Conservation (phyloP, 1,140 invertebrate species). For the Laupala kohalensis region DNA sequence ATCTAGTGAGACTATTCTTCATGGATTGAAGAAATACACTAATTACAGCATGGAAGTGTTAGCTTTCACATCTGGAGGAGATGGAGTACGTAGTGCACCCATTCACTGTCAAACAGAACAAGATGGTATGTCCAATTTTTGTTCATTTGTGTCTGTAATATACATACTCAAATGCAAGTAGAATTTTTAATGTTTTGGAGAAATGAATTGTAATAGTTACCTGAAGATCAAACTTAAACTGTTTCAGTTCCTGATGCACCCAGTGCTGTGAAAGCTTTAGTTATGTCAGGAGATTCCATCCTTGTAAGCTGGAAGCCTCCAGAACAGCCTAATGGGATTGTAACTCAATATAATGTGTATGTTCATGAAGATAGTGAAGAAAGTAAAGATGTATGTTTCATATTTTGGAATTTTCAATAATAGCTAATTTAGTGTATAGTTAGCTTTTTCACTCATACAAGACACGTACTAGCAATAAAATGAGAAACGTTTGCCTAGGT, state of each 20-base stretch:
- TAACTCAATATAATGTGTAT: constrained; percentile 88
- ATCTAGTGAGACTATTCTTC: constrained; percentile 81
- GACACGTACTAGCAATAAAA: too few species aligned
- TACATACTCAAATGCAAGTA: neutral
- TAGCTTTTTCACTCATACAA: too few species aligned
- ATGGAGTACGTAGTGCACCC: constrained; percentile 78
- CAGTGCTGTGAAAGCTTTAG: constrained; percentile 78
- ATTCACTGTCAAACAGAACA: constrained; percentile 92
- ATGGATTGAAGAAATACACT: constrained; percentile 86
- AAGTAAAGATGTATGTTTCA: constrained; percentile 24
- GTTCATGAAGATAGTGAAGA: constrained; percentile 60
- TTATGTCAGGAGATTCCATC: constrained; percentile 81
- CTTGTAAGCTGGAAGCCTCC: constrained; percentile 89
- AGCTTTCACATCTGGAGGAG: constrained; percentile 89
- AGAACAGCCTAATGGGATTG: constrained; percentile 78
- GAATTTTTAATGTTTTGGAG: neutral
- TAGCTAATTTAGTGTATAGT: too few species aligned
- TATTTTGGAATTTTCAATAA: too few species aligned
- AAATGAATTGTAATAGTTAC: constrained; percentile 1
- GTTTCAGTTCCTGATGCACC: constrained; percentile 77
- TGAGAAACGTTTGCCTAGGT: too few species aligned
- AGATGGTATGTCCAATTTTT: constrained; percentile 58
- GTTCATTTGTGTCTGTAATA: neutral
- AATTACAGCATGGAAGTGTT: constrained; percentile 96
- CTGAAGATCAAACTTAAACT: constrained; percentile 1